Evolutionary conservation across 2,888 invertebrate species (phyloP).

Genomic region (Onchidella celtica): DNA sequence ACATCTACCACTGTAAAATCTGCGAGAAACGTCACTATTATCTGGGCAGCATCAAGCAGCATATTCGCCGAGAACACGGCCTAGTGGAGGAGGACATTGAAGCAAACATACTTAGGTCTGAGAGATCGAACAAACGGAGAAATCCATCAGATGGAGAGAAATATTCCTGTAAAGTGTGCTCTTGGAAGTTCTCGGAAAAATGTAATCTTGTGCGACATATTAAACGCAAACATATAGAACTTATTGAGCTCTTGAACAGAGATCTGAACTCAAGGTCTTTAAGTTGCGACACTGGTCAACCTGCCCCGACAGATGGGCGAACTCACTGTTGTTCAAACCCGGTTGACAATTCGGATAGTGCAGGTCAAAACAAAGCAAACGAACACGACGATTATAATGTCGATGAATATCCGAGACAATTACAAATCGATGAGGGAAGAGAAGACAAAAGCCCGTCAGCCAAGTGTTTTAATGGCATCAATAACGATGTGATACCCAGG

Average conservation of each 20-base stretch:
- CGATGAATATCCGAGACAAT: not conserved
- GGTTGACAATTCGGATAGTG: not conserved
- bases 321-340: no score
- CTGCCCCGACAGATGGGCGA: not conserved
- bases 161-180: slow-evolving; percentile 26
- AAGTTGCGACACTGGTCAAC: not conserved
- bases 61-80: slow-evolving; percentile 25
- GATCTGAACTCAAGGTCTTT: not conserved
- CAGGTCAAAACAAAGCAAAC: not conserved
- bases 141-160: not conserved
- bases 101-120: not conserved
- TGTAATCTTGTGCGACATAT: slow-evolving; percentile 37
- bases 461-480: not conserved
- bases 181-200: slow-evolving; percentile 25
- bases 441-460: not conserved
- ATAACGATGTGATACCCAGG: not conserved
- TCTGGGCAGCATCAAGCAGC: slow-evolving; percentile 41
- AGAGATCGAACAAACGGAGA: not conserved
- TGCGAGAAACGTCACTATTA: slow-evolving; percentile 46
- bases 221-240: slow-evolving; percentile 19
- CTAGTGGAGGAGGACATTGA: slow-evolving; percentile 25
- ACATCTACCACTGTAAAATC: slow-evolving; percentile 29
- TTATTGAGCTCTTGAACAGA: slow-evolving; percentile 15
- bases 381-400: not conserved
- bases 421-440: not conserved